phyloP scores from a whole-genome alignment of 2,888 invertebrate genomes.

The Nesidiocoris tenuis region DNA sequence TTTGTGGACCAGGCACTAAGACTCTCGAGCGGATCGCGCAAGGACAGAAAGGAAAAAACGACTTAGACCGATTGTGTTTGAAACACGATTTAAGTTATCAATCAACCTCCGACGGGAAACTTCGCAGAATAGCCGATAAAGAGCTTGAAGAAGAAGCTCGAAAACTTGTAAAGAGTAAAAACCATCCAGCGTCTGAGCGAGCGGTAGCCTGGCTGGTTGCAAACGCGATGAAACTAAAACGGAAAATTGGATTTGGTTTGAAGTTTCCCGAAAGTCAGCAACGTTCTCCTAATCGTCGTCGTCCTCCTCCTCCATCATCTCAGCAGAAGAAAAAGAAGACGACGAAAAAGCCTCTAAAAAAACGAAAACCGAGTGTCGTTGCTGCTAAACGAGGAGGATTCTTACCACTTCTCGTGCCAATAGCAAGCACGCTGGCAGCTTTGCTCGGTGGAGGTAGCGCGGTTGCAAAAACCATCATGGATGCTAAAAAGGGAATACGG shows the following conservation, averaged over 20 bases:
- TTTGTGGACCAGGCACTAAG: conserved; percentile 33
- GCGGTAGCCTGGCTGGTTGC: conserved; percentile 40
- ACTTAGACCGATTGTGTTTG: conserved; percentile 52
- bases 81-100: conserved; percentile 53
- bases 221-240: conserved; percentile 46
- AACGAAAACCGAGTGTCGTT: background rate
- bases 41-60: conserved; percentile 53
- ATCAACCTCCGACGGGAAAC: background rate
- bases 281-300: background rate
- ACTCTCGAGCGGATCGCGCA: conserved; percentile 49
- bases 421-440: conserved; percentile 50
- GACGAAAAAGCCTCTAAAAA: no score
- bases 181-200: conserved; percentile 39
- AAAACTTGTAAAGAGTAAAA: conserved; percentile 35
- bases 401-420: conserved; percentile 46
- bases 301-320: no score
- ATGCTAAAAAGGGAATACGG: conserved; percentile 49
- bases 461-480: conserved; percentile 51
- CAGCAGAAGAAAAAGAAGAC: conserved; percentile 3
- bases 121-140: conserved; percentile 39
- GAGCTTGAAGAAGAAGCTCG: conserved; percentile 32
- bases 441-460: conserved; percentile 50
- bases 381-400: background rate
- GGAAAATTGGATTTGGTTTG: conserved; percentile 39
- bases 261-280: background rate